Evolutionary conservation across 1,140 invertebrate species (phyloP), one percentile per base, ranked within the genome.

Genomic region (Holcopasites calliopsidis): DNA sequence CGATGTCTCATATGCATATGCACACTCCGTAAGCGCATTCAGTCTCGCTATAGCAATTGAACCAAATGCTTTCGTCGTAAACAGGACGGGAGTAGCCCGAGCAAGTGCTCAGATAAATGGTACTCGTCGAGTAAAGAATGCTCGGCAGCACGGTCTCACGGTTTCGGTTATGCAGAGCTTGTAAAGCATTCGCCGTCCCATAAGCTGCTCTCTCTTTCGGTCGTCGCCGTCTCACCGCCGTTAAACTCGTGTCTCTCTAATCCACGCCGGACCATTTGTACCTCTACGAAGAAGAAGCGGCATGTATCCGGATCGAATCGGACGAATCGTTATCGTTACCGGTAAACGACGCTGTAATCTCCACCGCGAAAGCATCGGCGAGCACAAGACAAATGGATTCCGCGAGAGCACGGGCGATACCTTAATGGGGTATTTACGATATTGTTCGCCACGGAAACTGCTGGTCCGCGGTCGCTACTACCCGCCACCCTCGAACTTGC

Each of bases 271-370:
- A 28, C n/a, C 49, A 26, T 47, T 7, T 21, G 26, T 21, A 26
- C 16, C 18, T 44, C 28, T n/a, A 3, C 16, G 18, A 11, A 13
- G 16, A 11, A 44, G 18, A 31, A 18, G 16, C 21, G 16, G 7
- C 57, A 18, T 42, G 26, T 65, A 58, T 49, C 21, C 26, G 62
- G 61, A 76, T 76, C 47, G 74, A 73, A 81, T 82, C 64, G 62
- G 33, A 40, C 47, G 57, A 40, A 33, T 54, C 73, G 80, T 77
- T 44, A 77, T 33, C 23, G 42, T 81, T 82, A 82, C 77, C 70
- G 79, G 57, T 69, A 65, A 82, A 82, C 79, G 75, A 77, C 64
- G 55, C 42, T 52, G 38, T 73, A 49, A 82, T 81, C 69, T 73
- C 47, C 40, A 10, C 28, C 42, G 23, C 42, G 8, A 33, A 69